Conservation (phyloP, 2,888 invertebrate genomes). For the Drosophila paucipuncta region DNA sequence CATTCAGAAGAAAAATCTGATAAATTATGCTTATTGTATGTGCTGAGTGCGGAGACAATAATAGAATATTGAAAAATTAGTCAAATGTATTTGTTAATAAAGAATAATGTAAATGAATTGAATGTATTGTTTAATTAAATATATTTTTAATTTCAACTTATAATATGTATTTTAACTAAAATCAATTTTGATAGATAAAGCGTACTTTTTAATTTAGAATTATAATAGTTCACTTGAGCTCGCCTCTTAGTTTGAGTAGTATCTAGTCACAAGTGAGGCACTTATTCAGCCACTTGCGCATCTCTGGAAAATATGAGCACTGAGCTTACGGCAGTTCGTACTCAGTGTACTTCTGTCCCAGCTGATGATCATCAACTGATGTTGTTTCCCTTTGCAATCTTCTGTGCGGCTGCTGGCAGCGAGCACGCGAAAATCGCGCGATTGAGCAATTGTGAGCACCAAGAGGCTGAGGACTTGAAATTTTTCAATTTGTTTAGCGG, state of each 20-base stretch:
- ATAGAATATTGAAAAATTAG: neutral
- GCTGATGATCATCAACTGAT: conserved; percentile 36
- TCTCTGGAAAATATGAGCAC: conserved; percentile 41
- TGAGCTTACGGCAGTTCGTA: conserved; percentile 28
- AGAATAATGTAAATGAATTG: neutral
- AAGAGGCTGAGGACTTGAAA: conserved; percentile 77
- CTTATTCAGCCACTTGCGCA: conserved; percentile 29
- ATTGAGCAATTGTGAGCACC: conserved; percentile 78
- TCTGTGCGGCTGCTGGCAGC: conserved; percentile 38
- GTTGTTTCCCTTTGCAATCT: conserved; percentile 37
- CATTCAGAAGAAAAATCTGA: neutral
- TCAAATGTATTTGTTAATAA: neutral
- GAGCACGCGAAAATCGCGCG: conserved; percentile 69
- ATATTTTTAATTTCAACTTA: neutral
- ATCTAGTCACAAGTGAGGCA: neutral
- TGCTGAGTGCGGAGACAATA: neutral
- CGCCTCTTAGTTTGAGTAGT: neutral
- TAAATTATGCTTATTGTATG: neutral
- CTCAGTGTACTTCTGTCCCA: conserved; percentile 38
- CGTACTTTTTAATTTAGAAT: neutral
- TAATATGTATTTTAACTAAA: neutral
- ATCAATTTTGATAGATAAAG: neutral
- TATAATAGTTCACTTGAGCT: neutral
- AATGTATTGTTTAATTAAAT: neutral
- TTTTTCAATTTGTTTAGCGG: conserved; percentile 76